These are phyloP conservation scores for Suillia variegata DNA, from an alignment of 2,888 invertebrate genomes.

Conservation along the genomic window DNA sequence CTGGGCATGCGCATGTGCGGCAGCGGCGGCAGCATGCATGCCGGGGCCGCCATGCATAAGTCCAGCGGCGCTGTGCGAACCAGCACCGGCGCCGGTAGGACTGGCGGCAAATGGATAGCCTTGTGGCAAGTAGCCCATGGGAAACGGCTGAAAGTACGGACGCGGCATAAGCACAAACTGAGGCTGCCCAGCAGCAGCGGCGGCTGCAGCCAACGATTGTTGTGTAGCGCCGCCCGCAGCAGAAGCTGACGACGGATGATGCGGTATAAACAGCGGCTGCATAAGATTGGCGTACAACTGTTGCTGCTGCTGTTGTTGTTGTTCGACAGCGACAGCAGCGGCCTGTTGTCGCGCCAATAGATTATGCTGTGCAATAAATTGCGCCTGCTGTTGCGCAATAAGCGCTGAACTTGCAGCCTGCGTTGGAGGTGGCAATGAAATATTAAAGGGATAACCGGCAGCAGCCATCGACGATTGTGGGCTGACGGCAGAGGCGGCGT, in stretches of 20 bases:
- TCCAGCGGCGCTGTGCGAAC: constrained; percentile 3
- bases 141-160: constrained; percentile 57
- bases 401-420: constrained; percentile 56
- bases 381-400: constrained; percentile 65
- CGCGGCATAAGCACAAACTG: constrained; percentile 60
- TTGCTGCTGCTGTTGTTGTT: constrained; percentile 42
- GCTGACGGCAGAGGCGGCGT: constrained; percentile 34
- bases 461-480: constrained; percentile 34
- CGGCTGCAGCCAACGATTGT: constrained; percentile 42
- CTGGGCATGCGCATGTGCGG: no score
- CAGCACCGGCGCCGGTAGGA: constrained; percentile 15
- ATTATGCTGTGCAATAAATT: constrained; percentile 73
- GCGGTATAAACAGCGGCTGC: constrained; percentile 45
- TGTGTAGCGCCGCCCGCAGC: constrained; percentile 17
- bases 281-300: constrained; percentile 48
- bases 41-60: constrained; percentile 35
- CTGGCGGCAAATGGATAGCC: constrained; percentile 16
- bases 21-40: constrained; percentile 32
- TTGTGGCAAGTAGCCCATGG: constrained; percentile 33
- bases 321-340: constrained; percentile 62
- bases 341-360: constrained; percentile 72
- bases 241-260: constrained; percentile 21
- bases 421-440: constrained; percentile 55
- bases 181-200: constrained; percentile 49
- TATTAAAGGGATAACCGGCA: constrained; percentile 46